Conservation (phyloP, 2,113 vertebrate species). For the Panthera uncia region DNA sequence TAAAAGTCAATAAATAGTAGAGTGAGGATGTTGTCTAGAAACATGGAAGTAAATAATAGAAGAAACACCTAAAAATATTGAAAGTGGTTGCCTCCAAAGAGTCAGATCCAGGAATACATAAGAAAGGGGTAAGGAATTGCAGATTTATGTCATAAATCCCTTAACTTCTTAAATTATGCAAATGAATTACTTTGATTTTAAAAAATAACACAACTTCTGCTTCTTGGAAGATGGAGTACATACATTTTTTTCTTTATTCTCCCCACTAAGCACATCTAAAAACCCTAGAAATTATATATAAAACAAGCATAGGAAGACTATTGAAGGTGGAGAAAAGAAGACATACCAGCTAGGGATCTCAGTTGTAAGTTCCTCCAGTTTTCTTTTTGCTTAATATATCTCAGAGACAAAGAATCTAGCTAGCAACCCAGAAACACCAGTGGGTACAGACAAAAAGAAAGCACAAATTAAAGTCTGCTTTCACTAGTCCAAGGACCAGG, state of each 20-base stretch:
- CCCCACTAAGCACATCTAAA: not conserved
- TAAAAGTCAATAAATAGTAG: not conserved
- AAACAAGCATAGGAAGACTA: not conserved
- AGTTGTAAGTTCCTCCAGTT: not conserved
- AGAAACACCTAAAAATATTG: not conserved
- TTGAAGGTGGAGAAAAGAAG: not conserved
- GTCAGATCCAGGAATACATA: not conserved
- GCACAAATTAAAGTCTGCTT: not conserved
- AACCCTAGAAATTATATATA: not conserved
- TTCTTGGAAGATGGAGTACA: not conserved
- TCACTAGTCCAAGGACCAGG: not conserved
- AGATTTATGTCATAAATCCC: not conserved
- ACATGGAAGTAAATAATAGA: not conserved
- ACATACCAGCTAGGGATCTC: not conserved
- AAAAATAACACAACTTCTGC: not conserved
- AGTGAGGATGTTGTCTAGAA: not conserved
- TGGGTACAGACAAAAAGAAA: not conserved
- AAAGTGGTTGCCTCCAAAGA: not conserved
- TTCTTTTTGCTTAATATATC: constrained; percentile 5
- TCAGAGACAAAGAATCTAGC: not conserved
- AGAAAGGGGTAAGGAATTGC: not conserved
- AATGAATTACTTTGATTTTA: constrained; percentile 27
- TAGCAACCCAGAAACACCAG: not conserved
- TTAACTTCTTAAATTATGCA: not conserved
- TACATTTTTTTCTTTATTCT: not conserved